Percentiles rank a stretch among this genome's conserved stretches.
Conservation (phyloP, 53 echinoderm and acorn worm genomes). For the Echinarachnius parma region DNA sequence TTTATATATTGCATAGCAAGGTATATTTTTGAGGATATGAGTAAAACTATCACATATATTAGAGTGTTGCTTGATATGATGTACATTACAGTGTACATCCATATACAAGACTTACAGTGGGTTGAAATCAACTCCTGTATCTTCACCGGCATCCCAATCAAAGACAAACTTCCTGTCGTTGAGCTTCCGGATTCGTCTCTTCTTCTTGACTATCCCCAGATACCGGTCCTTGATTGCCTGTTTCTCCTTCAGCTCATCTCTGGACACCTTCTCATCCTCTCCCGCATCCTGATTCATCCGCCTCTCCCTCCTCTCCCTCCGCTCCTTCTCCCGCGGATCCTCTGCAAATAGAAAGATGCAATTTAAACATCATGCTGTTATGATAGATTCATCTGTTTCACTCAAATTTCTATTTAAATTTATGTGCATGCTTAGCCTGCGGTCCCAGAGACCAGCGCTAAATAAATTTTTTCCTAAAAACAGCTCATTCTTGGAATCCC, state of each 20-base stretch:
- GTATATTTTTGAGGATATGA: no score
- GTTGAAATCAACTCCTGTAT: conserved; percentile 88
- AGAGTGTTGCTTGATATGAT: no score
- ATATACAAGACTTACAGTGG: conserved; percentile 77
- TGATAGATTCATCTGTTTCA: no score
- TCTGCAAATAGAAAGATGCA: conserved; percentile 29
- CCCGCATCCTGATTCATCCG: conserved; percentile 66
- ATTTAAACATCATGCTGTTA: no score
- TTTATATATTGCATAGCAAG: no score
- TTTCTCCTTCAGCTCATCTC: conserved; percentile 91
- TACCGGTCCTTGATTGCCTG: conserved; percentile 98
- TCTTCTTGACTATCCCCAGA: conserved; percentile 90
- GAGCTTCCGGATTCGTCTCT: conserved; percentile 78
- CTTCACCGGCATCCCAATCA: conserved; percentile 98
- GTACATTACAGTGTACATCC: no score
- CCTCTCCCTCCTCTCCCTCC: conserved; percentile 81
- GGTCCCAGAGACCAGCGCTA: no score
- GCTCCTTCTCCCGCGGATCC: conserved; percentile 87
- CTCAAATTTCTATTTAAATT: no score
- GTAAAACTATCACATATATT: no score
- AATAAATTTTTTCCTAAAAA: no score
- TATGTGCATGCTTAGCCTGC: no score
- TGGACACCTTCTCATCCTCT: conserved; percentile 57
- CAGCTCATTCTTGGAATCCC: no score
- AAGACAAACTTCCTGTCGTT: conserved; percentile 99